These are phyloP conservation scores for Hirudinaria manillensis DNA, from an alignment of 2,888 invertebrate species.

Conservation along the genomic window DNA sequence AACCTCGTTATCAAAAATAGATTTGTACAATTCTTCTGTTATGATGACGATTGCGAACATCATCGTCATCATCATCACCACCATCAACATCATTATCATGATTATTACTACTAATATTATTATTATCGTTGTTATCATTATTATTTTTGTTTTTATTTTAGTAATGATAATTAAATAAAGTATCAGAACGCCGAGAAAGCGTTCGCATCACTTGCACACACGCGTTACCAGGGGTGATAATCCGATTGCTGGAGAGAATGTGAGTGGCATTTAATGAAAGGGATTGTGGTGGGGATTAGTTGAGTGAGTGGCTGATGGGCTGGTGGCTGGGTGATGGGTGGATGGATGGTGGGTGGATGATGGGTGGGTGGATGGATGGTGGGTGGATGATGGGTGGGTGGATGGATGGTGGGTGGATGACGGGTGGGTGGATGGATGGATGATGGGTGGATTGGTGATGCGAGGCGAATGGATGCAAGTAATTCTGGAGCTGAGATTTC, in stretches of 20 bases:
- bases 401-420: background rate
- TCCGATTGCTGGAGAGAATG: constrained; percentile 5
- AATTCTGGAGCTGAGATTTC: background rate
- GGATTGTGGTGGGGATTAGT: background rate
- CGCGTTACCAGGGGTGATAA: constrained; percentile 14
- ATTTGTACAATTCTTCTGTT: no score
- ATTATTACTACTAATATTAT: no score
- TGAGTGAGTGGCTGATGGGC: background rate
- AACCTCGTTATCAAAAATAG: no score
- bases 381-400: background rate
- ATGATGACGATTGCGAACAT: no score
- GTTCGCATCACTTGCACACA: no score
- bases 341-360: background rate
- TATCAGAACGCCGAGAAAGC: no score
- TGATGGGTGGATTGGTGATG: background rate
- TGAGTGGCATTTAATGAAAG: constrained; percentile 1
- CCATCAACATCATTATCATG: no score
- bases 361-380: no score
- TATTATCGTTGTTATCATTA: no score
- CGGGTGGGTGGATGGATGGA: background rate
- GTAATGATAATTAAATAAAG: no score
- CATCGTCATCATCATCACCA: no score
- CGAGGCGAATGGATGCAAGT: background rate
- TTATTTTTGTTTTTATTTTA: no score
- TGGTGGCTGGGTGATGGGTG: background rate